phyloP scores from a whole-genome alignment of 2,888 invertebrate species.

The Macrosoma leucophasiata region DNA sequence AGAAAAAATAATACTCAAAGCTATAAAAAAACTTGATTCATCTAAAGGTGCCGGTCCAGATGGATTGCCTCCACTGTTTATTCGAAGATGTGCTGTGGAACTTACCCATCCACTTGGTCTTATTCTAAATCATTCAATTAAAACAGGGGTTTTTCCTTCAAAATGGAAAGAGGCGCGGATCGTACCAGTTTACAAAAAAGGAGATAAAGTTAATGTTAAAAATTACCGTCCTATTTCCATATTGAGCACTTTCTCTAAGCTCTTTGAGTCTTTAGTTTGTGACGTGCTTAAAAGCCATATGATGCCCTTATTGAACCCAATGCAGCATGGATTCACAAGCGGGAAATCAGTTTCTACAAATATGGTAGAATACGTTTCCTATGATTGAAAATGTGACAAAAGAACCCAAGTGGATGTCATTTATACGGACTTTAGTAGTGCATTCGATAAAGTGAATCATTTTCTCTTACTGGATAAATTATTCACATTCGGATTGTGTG shows the following conservation, averaged over 20 bases:
- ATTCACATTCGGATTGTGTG: slow-evolving; percentile 16
- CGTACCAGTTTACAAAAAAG: slow-evolving; percentile 11
- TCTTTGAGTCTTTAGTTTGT: slow-evolving; percentile 1
- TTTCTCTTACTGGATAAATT: neutral
- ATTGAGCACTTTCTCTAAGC: neutral
- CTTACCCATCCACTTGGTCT: slow-evolving; percentile 6
- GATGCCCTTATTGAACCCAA: neutral
- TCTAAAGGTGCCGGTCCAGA: slow-evolving; percentile 11
- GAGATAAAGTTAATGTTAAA: neutral
- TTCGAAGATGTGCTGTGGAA: slow-evolving; percentile 6
- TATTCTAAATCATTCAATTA: slow-evolving; percentile 10
- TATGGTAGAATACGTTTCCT: too few relatives aligned
- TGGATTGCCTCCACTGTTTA: slow-evolving; percentile 8
- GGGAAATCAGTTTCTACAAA: too few relatives aligned
- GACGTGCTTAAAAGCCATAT: neutral
- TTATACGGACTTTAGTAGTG: slow-evolving; percentile 17
- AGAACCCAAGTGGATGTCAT: slow-evolving; percentile 17
- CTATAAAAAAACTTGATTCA: too few relatives aligned
- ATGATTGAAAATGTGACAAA: too few relatives aligned
- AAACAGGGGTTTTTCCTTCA: slow-evolving; percentile 6
- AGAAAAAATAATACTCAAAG: too few relatives aligned
- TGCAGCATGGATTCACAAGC: slow-evolving; percentile 1
- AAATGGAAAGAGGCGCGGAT: slow-evolving; percentile 10
- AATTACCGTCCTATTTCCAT: slow-evolving; percentile 13
- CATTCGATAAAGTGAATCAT: slow-evolving; percentile 17